Evolutionary conservation across 2,888 invertebrate genomes (phyloP).

Genomic region (Endotricha flammealis): DNA sequence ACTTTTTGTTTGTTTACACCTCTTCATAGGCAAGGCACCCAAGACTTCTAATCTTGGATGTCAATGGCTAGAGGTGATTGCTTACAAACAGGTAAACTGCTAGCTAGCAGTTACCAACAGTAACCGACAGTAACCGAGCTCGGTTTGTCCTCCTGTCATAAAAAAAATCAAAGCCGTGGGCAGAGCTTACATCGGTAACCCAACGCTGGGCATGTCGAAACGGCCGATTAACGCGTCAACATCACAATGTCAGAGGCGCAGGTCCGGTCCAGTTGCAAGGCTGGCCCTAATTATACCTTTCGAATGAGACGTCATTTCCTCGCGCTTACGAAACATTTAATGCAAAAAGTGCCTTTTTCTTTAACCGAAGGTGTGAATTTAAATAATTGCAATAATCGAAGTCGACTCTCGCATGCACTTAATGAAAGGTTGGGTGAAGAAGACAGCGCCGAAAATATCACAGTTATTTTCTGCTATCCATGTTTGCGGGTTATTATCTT

Average conservation of each 20-base stretch:
- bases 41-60: no score
- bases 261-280: constrained; percentile 63
- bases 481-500: no score
- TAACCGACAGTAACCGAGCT: no score
- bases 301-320: constrained; percentile 77
- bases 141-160: no score
- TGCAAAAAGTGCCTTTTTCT: constrained; percentile 71
- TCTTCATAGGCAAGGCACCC: no score
- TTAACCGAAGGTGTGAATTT: constrained; percentile 76
- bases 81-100: no score
- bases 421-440: constrained; percentile 67
- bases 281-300: constrained; percentile 75
- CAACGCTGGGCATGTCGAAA: constrained; percentile 45
- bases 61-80: no score
- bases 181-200: not conserved
- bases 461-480: no score
- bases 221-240: constrained; percentile 60
- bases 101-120: no score
- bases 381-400: constrained; percentile 77
- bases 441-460: constrained; percentile 37
- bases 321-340: constrained; percentile 74
- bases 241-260: constrained; percentile 53
- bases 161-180: no score
- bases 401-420: constrained; percentile 67
- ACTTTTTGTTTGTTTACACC: no score